These are phyloP conservation scores for Syrphus vitripennis DNA, from an alignment of 2,888 invertebrate species.

Conservation along the genomic window DNA sequence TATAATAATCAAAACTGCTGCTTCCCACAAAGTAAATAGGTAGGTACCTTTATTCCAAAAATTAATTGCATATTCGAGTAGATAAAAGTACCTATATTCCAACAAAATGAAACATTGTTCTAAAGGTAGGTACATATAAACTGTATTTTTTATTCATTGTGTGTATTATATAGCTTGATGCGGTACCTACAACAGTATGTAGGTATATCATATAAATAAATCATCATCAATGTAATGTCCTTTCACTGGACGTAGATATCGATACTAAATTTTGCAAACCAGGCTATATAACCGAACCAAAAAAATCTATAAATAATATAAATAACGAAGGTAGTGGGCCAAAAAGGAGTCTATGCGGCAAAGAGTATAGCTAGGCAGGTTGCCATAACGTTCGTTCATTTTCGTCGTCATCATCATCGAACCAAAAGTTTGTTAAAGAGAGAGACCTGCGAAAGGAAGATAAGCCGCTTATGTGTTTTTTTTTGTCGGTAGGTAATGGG, in stretches of 20 bases:
- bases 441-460: conserved; percentile 76
- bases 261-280: conserved; percentile 39
- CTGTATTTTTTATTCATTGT: conserved; percentile 22
- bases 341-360: conserved; percentile 39
- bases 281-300: background rate
- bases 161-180: background rate
- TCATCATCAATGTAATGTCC: conserved; percentile 52
- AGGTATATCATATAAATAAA: conserved; percentile 61
- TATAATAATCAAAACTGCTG: background rate
- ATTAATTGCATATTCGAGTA: conserved; percentile 38
- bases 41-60: background rate
- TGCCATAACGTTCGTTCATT: background rate
- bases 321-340: conserved; percentile 70
- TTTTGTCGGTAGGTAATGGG: conserved; percentile 8
- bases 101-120: conserved; percentile 3
- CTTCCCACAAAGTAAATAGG: background rate
- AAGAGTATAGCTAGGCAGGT: background rate
- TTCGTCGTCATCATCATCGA: background rate
- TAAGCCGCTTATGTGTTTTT: conserved; percentile 75
- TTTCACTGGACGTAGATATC: conserved; percentile 43
- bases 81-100: background rate
- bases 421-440: conserved; percentile 38
- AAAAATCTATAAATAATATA: conserved; percentile 69
- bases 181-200: background rate
- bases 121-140: conserved; percentile 16